These are phyloP conservation scores for Leptopilina drosophilae DNA, from an alignment of 2,888 invertebrate species.

Conservation along the genomic window DNA sequence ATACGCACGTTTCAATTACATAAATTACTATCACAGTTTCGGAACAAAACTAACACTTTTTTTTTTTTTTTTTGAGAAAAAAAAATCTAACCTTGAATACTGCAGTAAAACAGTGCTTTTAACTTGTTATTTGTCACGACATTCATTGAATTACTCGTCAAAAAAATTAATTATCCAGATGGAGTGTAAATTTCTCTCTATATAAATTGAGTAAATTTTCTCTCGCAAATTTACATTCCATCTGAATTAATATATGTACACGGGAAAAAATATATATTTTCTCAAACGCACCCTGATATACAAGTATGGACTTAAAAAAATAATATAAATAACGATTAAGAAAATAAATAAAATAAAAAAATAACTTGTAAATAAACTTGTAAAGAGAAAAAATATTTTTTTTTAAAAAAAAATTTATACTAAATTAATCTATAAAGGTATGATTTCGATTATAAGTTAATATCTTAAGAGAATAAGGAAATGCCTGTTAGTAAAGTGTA, in stretches of 20 bases:
- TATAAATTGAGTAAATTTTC: too few species aligned
- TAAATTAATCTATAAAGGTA: too few species aligned
- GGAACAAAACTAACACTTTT: slow-evolving; percentile 40
- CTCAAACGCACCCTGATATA: too few species aligned
- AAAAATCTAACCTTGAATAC: slow-evolving; percentile 42
- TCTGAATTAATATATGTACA: too few species aligned
- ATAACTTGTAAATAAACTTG: neutral
- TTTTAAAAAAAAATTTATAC: too few species aligned
- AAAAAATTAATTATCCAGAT: slow-evolving; percentile 9
- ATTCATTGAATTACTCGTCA: slow-evolving; percentile 41
- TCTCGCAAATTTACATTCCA: too few species aligned
- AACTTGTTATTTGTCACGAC: slow-evolving; percentile 41
- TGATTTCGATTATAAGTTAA: too few species aligned
- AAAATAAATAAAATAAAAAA: neutral
- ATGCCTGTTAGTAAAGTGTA: neutral
- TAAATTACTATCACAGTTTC: slow-evolving; percentile 42
- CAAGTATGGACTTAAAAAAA: neutral
- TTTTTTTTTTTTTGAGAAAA: slow-evolving; percentile 13
- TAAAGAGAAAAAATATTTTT: neutral
- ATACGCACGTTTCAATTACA: slow-evolving; percentile 37
- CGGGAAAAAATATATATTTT: too few species aligned
- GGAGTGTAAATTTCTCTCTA: too few species aligned
- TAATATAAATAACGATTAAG: neutral
- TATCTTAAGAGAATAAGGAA: neutral
- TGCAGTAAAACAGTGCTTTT: slow-evolving; percentile 41